Evolutionary conservation across 2,113 vertebrate genomes (phyloP).

Genomic region (Bubo bubo): DNA sequence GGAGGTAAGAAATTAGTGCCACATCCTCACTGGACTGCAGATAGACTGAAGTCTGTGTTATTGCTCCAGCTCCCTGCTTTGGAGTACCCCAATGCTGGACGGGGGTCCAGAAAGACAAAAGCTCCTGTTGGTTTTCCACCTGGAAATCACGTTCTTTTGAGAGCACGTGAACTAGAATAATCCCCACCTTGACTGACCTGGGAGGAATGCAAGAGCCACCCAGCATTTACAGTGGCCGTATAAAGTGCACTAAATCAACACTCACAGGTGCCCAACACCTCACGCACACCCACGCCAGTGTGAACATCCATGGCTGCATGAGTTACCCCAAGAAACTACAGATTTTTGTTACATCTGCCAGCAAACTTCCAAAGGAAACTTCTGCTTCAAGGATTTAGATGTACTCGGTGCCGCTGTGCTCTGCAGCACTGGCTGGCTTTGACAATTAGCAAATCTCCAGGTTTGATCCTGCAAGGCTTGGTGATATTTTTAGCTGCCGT

Average conservation of each 20-base stretch:
- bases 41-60: background rate
- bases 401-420: background rate
- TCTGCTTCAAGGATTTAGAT: background rate
- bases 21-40: background rate
- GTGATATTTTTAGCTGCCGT: background rate
- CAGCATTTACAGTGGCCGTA: no score
- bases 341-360: background rate
- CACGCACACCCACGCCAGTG: rapidly evolving
- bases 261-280: rapidly evolving
- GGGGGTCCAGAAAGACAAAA: background rate
- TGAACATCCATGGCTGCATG: rapidly evolving
- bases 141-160: background rate
- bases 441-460: background rate
- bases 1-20: background rate
- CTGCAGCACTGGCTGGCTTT: background rate
- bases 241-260: background rate
- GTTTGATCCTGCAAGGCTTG: background rate
- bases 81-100: background rate
- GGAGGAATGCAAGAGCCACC: background rate
- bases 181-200: rapidly evolving
- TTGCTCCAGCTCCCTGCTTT: background rate
- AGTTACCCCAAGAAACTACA: rapidly evolving
- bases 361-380: background rate
- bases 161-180: background rate
- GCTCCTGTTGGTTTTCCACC: background rate